phyloP scores from a whole-genome alignment of 2,888 invertebrate genomes.

The Chesias legatella region DNA sequence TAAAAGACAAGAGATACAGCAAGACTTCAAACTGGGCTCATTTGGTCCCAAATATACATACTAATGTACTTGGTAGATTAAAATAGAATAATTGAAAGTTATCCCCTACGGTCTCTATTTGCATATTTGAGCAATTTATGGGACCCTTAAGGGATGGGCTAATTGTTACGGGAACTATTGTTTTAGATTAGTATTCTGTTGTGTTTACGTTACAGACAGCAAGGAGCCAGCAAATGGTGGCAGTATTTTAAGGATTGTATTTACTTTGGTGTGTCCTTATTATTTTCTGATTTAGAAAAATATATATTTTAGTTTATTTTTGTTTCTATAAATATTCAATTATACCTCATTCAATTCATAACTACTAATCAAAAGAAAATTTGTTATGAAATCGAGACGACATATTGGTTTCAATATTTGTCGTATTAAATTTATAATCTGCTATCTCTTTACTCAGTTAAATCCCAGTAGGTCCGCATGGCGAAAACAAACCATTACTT shows the following conservation, averaged over 20 bases:
- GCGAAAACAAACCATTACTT: constrained; percentile 28
- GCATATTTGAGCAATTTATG: constrained; percentile 30
- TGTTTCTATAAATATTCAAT: too few relatives aligned
- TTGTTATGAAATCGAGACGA: too few relatives aligned
- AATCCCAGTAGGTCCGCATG: constrained; percentile 8
- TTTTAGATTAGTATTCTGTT: constrained; percentile 24
- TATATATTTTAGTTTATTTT: too few relatives aligned
- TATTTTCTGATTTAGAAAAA: too few relatives aligned
- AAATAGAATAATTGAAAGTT: constrained; percentile 28
- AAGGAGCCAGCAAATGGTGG: too few relatives aligned
- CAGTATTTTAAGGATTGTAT: too few relatives aligned
- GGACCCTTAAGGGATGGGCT: constrained; percentile 19
- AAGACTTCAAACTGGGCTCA: constrained; percentile 6
- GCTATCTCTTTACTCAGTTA: too few relatives aligned
- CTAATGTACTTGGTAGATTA: constrained; percentile 21
- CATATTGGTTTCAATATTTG: too few relatives aligned
- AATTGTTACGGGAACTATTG: constrained; percentile 28
- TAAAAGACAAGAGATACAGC: neutral
- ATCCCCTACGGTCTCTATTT: constrained; percentile 27
- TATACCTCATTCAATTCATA: too few relatives aligned
- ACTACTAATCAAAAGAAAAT: too few relatives aligned
- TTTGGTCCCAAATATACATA: constrained; percentile 13
- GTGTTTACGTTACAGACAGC: constrained; percentile 16
- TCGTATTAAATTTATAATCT: too few relatives aligned
- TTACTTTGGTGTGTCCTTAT: too few relatives aligned